Conservation (phyloP, 1,140 invertebrate species). For the Euschistus heros region DNA sequence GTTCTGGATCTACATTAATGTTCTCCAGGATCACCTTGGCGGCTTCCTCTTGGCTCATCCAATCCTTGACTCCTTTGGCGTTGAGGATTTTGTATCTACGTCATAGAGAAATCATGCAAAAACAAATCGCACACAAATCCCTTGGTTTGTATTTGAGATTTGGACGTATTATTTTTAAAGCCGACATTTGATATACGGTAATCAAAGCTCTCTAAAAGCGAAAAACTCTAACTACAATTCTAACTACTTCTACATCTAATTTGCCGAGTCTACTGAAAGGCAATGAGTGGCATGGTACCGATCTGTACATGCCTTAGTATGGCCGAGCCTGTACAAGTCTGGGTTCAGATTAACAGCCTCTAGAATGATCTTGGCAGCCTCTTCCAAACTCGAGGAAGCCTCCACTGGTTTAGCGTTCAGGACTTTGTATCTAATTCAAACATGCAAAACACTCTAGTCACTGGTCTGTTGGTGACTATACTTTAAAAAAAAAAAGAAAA, state of each 20-base stretch:
- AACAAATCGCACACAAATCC: not conserved
- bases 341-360: conserved; percentile 70
- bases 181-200: not conserved
- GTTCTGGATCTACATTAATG: conserved; percentile 73
- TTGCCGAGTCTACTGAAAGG: too few relatives aligned
- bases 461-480: not conserved
- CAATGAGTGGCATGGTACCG: too few relatives aligned
- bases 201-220: not conserved
- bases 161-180: too few relatives aligned
- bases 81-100: conserved; percentile 88
- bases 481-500: too few relatives aligned
- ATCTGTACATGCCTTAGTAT: conserved; percentile 70
- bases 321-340: conserved; percentile 89
- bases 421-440: conserved; percentile 73
- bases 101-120: conserved; percentile 21
- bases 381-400: conserved; percentile 62
- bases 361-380: conserved; percentile 81
- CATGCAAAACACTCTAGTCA: conserved; percentile 18
- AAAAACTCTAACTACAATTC: too few relatives aligned
- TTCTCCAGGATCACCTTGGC: conserved; percentile 80
- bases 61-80: conserved; percentile 61
- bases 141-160: too few relatives aligned
- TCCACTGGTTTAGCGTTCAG: conserved; percentile 68
- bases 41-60: conserved; percentile 67
- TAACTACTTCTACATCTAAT: too few relatives aligned